Percentiles rank a stretch among this genome's conserved stretches.
phyloP scores from a whole-genome alignment of 2,797 vertebrate genomes.

The Delichon dasypus region DNA sequence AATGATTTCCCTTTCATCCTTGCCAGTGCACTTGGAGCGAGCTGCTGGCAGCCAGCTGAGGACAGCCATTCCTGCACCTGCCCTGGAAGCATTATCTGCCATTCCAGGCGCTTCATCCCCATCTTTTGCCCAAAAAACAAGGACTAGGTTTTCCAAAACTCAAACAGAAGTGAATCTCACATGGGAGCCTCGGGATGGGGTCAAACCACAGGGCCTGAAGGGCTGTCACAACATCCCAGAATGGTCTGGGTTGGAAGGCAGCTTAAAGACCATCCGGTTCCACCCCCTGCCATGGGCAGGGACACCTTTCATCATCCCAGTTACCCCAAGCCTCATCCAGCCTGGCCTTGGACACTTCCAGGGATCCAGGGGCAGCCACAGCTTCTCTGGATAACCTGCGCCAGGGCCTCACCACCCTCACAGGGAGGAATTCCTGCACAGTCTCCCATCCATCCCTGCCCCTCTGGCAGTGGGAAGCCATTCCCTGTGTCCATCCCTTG shows the following conservation, averaged over 20 bases:
- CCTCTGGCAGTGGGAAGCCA: background rate
- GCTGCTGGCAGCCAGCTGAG: background rate
- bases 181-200: background rate
- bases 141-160: background rate
- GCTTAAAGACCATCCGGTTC: rapidly evolving
- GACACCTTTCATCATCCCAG: background rate
- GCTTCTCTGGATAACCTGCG: background rate
- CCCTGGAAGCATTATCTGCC: background rate
- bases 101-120: background rate
- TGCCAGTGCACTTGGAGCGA: background rate
- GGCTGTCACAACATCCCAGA: background rate
- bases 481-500: background rate
- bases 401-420: rapidly evolving
- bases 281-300: background rate
- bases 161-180: background rate
- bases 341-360: rapidly evolving
- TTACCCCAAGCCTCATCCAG: rapidly evolving
- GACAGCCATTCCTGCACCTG: background rate
- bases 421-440: rapidly evolving
- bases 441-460: rapidly evolving
- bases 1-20: background rate
- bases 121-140: background rate
- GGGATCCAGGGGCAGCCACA: background rate
- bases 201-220: background rate
- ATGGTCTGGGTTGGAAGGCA: background rate